Evolutionary conservation across 2,888 invertebrate genomes (phyloP), one percentile per base, ranked within the genome.

Genomic region (Rosalia funebris): DNA sequence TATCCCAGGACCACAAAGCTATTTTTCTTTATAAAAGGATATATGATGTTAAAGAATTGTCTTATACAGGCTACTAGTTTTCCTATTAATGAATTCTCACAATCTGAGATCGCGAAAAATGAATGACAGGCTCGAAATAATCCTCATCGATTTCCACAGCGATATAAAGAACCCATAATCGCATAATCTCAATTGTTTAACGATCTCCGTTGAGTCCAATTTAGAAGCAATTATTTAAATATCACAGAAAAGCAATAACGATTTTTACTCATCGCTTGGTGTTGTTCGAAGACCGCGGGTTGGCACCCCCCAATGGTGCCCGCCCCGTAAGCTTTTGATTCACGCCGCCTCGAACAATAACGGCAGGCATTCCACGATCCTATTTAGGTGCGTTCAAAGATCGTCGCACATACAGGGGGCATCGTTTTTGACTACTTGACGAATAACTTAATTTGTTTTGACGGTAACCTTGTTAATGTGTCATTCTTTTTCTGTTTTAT

Each of bases 371-470:
- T 53, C 56, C 65, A 60, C 64, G 70, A 64, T 64, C 65, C 62
- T 52, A 62, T 66, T 63, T 68, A 67, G 53, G 66, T 66, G 59
- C 47, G 60, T 60, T 61, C 53, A 60, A 64, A 62, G 60, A 57
- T 53, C 46, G 42, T 54, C 63, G 63, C 47, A 54, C 34, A 57
- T 19, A 42, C 52, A 41, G 66, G 69, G 65, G 69, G 70, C 59
- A 25, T 37, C 53, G 48, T 47, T 64, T 71, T 62, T 57, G 67
- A 69, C 71, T 71, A 68, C 67, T 68, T 65, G 69, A 71, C 69
- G 63, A 68, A 71, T 63, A 68, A 68, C 70, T 71, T 71, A 70
- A 70, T 71, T 68, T 66, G 62, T 46, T 65, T 63, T 66, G 70
- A 70, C 63, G 57, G 68, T 58, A 60, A 58, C 44, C 60, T 62